These are phyloP conservation scores for Avahi laniger DNA, from an alignment of 2,797 vertebrate genomes.

Conservation along the genomic window DNA sequence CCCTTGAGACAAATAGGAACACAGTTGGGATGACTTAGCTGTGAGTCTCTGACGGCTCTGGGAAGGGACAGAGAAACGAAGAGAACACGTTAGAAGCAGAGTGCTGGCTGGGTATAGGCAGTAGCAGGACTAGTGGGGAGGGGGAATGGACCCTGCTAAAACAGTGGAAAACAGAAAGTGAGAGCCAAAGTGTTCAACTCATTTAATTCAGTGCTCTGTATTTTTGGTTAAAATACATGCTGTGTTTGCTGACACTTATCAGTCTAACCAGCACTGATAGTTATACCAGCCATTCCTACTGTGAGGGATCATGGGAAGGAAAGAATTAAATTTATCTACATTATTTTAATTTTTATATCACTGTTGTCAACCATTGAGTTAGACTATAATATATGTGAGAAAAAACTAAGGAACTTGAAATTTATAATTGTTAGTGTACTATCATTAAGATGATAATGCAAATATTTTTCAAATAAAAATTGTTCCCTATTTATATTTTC, in stretches of 20 bases:
- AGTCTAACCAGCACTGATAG: background rate
- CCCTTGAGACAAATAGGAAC: background rate
- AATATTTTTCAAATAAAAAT: background rate
- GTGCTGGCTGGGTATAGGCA: too few relatives aligned
- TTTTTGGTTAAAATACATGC: background rate
- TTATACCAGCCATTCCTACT: background rate
- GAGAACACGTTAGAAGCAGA: background rate
- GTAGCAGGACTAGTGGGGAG: background rate
- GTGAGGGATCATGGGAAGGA: slow-evolving; percentile 22
- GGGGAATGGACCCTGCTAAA: background rate
- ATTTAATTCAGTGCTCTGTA: background rate
- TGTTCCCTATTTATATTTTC: rapidly evolving
- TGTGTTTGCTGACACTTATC: background rate
- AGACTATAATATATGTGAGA: background rate
- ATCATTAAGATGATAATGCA: background rate
- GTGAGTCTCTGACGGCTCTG: background rate
- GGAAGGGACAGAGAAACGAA: background rate
- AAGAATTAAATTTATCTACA: background rate
- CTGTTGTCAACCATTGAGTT: background rate
- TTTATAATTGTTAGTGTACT: background rate
- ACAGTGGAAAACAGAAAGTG: background rate
- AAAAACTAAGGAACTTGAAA: background rate
- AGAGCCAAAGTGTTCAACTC: background rate
- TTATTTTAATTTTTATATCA: background rate
- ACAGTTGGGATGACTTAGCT: background rate